Evolutionary conservation across 2,113 vertebrate species (phyloP), one percentile per base, ranked within the genome.

Genomic region (Pitta sordida): DNA sequence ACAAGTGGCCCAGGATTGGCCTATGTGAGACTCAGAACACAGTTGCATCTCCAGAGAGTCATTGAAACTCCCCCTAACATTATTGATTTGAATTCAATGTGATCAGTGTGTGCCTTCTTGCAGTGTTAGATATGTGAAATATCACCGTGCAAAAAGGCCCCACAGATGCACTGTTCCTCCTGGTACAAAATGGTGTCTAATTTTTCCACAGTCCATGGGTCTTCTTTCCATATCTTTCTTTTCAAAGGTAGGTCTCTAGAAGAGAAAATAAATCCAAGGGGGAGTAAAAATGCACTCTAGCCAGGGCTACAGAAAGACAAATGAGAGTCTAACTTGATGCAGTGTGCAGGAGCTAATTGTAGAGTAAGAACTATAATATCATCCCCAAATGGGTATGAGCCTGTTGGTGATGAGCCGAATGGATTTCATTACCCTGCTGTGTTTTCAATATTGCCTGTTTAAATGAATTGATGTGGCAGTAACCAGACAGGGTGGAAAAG

Each of bases 1-100:
- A 93, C 65, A 85, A 78, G 53, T 77, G 86, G 93, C 86, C 80
- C 82, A 78, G 90, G 85, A 87, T 90, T 77, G 67, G 69, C 43
- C 86, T 93, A 60, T 43, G 37, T 83, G 78, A 95, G 83, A 88
- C 76, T 69, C 8, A 46, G 71, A 95, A 90, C 88, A 89, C 0
- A 3, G 53, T 95, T 41, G 19, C 93, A 49, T 76, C 93, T 81
- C 63, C 6, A 5, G 60, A 89, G 78, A 81, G 89, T 85, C 58
- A 69, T 29, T 91, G 81, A 65, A 92, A 94, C 76, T 64, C 64
- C 46, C 53, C 62, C 58, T 90, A 76, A 83, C 24, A 14, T 85
- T 91, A 91, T n/a, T 89, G 79, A 86, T 92, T 80, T 87, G 58
- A 77, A 69, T 82, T 79, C 82, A 85, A 48, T 60, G 11, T 76